Percentiles rank a stretch among this genome's conserved stretches.
Conservation (phyloP, 2,888 invertebrate species). For the Cylloceria caligata region DNA sequence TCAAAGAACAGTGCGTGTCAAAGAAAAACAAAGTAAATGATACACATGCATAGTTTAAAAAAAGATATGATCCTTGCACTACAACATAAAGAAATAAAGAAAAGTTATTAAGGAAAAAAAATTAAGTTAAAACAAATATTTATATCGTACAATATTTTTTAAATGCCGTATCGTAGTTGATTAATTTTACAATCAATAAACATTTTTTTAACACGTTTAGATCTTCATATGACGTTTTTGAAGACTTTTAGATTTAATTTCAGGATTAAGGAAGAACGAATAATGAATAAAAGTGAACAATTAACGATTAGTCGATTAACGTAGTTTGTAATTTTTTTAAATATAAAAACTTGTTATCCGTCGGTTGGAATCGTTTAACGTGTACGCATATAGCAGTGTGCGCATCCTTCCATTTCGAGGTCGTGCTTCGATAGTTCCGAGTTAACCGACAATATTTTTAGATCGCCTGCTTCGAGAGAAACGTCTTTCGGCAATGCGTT, state of each 20-base stretch:
- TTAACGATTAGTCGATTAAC: not conserved
- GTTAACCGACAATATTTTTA: conserved; percentile 57
- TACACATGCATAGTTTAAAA: not conserved
- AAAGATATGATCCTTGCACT: not conserved
- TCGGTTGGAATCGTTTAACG: not conserved
- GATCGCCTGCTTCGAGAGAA: conserved; percentile 39
- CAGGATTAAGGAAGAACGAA: no score
- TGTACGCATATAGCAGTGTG: not conserved
- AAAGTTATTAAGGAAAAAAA: no score
- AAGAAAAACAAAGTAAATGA: not conserved
- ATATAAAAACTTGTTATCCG: not conserved
- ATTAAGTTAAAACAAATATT: no score
- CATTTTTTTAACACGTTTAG: no score
- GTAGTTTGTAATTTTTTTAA: not conserved
- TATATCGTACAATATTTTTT: no score
- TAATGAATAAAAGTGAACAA: not conserved
- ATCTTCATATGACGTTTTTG: no score
- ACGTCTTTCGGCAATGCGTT: conserved; percentile 23
- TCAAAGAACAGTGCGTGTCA: not conserved
- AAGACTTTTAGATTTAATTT: no score
- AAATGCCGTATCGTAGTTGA: no score
- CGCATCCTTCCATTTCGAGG: conserved; percentile 30
- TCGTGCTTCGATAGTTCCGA: conserved; percentile 28
- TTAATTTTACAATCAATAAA: no score
- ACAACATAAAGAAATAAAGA: no score